phyloP scores from a whole-genome alignment of 92 coral and sea anemone species.

The Heliopora coerulea region DNA sequence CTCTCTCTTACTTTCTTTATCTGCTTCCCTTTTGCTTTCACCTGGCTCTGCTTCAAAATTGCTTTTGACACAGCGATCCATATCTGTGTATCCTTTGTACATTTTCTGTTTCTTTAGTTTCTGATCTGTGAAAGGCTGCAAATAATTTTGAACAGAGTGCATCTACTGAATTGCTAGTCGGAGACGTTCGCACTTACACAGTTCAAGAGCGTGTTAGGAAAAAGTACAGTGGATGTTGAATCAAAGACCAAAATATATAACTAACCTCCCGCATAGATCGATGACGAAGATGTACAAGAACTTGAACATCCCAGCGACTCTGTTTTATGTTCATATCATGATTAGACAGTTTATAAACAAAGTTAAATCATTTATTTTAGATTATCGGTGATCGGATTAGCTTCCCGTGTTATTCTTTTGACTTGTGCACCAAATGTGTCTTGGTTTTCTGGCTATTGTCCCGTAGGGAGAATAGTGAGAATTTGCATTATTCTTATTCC shows the following conservation, averaged over 20 bases:
- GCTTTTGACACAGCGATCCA: conserved; percentile 16
- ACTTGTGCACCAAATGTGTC: conserved; percentile 39
- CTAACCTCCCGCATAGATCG: conserved; percentile 41
- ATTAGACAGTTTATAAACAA: conserved; percentile 47
- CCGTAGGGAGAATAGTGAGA: conserved; percentile 16
- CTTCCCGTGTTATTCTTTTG: conserved; percentile 35
- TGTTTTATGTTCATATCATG: conserved; percentile 34
- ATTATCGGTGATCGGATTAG: conserved; percentile 43
- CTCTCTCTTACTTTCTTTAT: not conserved
- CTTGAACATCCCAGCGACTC: conserved; percentile 25
- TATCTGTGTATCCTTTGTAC: conserved; percentile 16
- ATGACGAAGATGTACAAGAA: conserved; percentile 1
- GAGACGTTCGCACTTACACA: not conserved
- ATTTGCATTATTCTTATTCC: conserved; percentile 1
- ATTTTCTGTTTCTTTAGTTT: conserved; percentile 1
- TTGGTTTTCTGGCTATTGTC: conserved; percentile 42
- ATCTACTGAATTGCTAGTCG: not conserved
- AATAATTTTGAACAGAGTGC: not conserved
- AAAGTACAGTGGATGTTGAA: conserved; percentile 13
- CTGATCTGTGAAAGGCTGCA: not conserved
- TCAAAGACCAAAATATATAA: conserved; percentile 36
- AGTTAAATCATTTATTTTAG: conserved; percentile 43
- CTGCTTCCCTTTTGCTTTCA: conserved; percentile 7
- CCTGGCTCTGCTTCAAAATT: conserved; percentile 13
- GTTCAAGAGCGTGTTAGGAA: conserved; percentile 15